A percentile compares a stretch with the other conserved stretches of the same genome.
Evolutionary conservation across 2,797 vertebrate species (phyloP).

Genomic region (Tachyglossus aculeatus): DNA sequence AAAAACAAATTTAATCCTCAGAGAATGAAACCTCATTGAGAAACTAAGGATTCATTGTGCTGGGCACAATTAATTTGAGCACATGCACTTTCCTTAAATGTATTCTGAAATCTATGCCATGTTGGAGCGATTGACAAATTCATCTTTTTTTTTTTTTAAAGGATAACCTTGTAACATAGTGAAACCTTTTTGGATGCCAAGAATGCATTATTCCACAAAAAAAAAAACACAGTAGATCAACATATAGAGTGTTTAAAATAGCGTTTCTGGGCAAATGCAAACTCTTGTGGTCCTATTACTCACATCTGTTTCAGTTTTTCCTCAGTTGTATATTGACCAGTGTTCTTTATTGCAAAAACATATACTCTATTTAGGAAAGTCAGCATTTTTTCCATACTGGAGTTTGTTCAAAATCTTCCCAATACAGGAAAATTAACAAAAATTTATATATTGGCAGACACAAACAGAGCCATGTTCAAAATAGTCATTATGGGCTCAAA

Average conservation of each 20-base stretch:
- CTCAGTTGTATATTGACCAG: constrained; percentile 82
- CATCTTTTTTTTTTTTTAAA: not conserved
- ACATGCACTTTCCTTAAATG: constrained; percentile 39
- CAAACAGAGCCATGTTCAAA: constrained; percentile 59
- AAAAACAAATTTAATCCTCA: constrained; percentile 12
- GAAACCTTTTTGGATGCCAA: constrained; percentile 72
- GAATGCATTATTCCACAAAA: constrained; percentile 76
- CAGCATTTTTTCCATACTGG: constrained; percentile 72
- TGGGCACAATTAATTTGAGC: constrained; percentile 39
- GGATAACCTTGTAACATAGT: constrained; percentile 74
- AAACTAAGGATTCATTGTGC: constrained; percentile 24
- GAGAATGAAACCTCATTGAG: constrained; percentile 33
- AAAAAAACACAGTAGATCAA: constrained; percentile 76
- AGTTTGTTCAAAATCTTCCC: constrained; percentile 71
- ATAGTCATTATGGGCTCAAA: constrained; percentile 48
- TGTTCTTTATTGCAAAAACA: constrained; percentile 80
- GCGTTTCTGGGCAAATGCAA: constrained; percentile 79
- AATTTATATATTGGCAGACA: constrained; percentile 49
- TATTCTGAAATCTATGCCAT: constrained; percentile 9
- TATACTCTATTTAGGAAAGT: constrained; percentile 70
- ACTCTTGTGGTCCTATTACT: constrained; percentile 77
- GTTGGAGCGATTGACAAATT: constrained; percentile 36
- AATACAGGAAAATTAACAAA: constrained; percentile 69
- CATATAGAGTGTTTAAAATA: constrained; percentile 81
- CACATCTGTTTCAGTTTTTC: constrained; percentile 82